Evolutionary conservation across 2,888 invertebrate species (phyloP), one percentile per base, ranked within the genome.

Genomic region (Elmis aenea): DNA sequence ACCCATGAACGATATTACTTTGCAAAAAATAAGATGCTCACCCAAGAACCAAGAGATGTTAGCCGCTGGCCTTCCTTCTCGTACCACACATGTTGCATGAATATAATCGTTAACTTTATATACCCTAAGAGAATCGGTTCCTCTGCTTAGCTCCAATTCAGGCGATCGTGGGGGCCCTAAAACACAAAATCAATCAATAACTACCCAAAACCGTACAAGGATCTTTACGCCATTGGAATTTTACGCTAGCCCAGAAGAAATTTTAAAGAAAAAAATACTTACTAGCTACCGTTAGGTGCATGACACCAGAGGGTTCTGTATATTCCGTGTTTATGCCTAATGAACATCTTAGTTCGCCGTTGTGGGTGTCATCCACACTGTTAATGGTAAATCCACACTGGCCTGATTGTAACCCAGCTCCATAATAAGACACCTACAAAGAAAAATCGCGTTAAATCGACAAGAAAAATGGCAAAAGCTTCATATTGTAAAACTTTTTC

Each of bases 21-120:
- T n/a, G n/a, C n/a, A n/a, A n/a, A n/a, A n/a, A n/a, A n/a, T n/a
- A n/a, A n/a, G n/a, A n/a, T n/a, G n/a, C n/a, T 60, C 67, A 80
- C 81, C 81, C 26, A 87, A 62, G 54, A 69, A 81, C 77, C 87
- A 83, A n/a, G 76, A 73, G 47, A 88, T 79, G 54, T 80, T 85
- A 1, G 87, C 85, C 0, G 81, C 79, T 0, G 88, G 88, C 52
- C 85, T 70, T 3, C 85, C 86, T 42, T 79, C 75, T 29, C 75
- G 69, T 0, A 84, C 82, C 21, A 74, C 65, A 62, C 88, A 88
- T 40, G 75, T 75, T 1, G 83, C 83, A 50, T 67, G 66, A 55
- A 87, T 70, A 9, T 66, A 65, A 10, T 81, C 80, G 2, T 79
- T 79, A 30, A 80, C 79, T 49, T 66, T 72, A 67, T 75, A 81